Conservation (phyloP, 2,888 invertebrate genomes). For the Drosophila cognata region DNA sequence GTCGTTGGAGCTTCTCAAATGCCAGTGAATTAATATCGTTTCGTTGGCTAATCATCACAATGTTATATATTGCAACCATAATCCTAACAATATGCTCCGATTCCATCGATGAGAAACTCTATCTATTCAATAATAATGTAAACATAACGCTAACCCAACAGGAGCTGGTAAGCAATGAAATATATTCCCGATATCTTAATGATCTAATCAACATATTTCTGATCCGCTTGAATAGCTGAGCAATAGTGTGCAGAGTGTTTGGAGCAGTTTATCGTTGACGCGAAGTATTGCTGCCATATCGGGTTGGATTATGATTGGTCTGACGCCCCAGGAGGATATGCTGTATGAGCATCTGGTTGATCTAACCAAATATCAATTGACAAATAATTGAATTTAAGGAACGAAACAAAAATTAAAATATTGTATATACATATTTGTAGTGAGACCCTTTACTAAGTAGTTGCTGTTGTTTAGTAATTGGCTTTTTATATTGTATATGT, state of each 20-base stretch:
- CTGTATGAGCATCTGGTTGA: conserved; percentile 86
- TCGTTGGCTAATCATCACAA: conserved; percentile 85
- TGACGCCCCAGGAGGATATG: conserved; percentile 86
- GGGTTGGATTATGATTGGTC: conserved; percentile 86
- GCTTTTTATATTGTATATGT: conserved; percentile 69
- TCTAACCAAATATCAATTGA: conserved; percentile 85
- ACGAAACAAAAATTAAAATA: conserved; percentile 30
- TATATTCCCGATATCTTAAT: neutral
- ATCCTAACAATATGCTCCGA: conserved; percentile 85
- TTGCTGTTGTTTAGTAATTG: conserved; percentile 70
- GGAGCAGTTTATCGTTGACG: conserved; percentile 86
- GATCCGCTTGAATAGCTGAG: conserved; percentile 79
- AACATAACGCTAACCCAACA: conserved; percentile 83
- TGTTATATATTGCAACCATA: conserved; percentile 85
- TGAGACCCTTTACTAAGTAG: conserved; percentile 55
- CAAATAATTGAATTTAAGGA: conserved; percentile 83
- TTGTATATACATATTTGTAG: conserved; percentile 48
- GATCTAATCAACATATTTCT: neutral
- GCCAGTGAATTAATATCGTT: conserved; percentile 84
- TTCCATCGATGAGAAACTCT: conserved; percentile 84
- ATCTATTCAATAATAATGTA: conserved; percentile 80
- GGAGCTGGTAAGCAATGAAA: conserved; percentile 81
- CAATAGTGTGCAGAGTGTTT: conserved; percentile 85
- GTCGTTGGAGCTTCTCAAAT: conserved; percentile 84
- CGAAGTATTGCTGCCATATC: conserved; percentile 86